Base-by-base conservation (phyloP, 2,113 vertebrate species). In the Stomatorhinus ivindoensis region DNA sequence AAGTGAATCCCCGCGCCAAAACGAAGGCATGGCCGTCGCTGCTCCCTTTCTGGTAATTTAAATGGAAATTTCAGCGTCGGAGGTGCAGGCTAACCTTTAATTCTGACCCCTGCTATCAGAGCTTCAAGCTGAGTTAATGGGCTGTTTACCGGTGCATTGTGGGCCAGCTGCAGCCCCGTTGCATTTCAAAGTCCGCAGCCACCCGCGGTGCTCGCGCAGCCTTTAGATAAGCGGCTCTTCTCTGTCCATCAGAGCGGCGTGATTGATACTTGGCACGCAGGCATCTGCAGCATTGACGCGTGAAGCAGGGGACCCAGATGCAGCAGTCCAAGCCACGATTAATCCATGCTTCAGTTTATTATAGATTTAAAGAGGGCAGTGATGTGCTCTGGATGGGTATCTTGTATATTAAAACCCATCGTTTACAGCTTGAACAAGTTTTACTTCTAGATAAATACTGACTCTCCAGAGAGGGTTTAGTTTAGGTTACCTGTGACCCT, bases 71-170 rank as follows among this genome's bases (percentile, higher is more conserved):
- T 39, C 24, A 7, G 55, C 51, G 47, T 86, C 58, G n/a, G 55
- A 55, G 24, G 46, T 86, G 85, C 51, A 84, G 80, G 50, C 65
- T 53, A 48, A 39, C 53, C 35, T 44, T 55, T 65, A 42, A 61
- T 61, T 51, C 35, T 89, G 39, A 55, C 48, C 42, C 80, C 47
- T 46, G 80, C 82, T 85, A 31, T 65, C 35, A 50, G 89, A 50
- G 83, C 50, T 55, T 73, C 84, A 51, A 85, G 84, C 83, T 76
- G 83, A 47, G n/a, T 51, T 89, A 89, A 89, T 86, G 89, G 42
- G 48, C 35, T 84, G 44, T 86, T 86, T 73, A 44, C 89, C 46
- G 17, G 31, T 69, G 80, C 50, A 50, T 89, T 65, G 84, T 69
- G 58, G 53, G 17, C 53, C 47, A 86, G 82, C 55, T 46, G n/a